A percentile compares a stretch with the other conserved stretches of the same genome.
phyloP scores from a whole-genome alignment of 2,888 invertebrate species.

The Temnothorax unifasciatus region DNA sequence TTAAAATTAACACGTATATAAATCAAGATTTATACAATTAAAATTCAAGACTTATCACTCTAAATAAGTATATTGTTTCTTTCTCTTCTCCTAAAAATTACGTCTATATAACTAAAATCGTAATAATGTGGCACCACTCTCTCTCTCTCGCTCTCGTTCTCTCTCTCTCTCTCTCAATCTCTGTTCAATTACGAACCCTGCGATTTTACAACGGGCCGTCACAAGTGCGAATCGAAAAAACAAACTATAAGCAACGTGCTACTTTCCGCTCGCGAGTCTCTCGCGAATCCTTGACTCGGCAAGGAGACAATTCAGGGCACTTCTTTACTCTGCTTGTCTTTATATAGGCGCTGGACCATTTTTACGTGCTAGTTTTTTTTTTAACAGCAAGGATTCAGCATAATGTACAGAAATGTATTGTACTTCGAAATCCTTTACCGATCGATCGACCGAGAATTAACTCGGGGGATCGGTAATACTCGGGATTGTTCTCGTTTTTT shows the following conservation, averaged over 20 bases:
- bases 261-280: conserved; percentile 63
- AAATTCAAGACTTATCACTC: conserved; percentile 70
- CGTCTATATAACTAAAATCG: conserved; percentile 77
- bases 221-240: conserved; percentile 67
- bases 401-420: conserved; percentile 76
- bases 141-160: neutral
- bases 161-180: conserved; percentile 32
- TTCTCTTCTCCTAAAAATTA: conserved; percentile 67
- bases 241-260: conserved; percentile 69
- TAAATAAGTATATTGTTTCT: conserved; percentile 69
- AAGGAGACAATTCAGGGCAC: conserved; percentile 77
- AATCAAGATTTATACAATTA: conserved; percentile 79
- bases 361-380: conserved; percentile 69
- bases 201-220: conserved; percentile 67
- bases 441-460: conserved; percentile 57
- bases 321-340: conserved; percentile 76
- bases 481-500: conserved; percentile 67
- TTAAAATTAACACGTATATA: conserved; percentile 76
- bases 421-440: conserved; percentile 74
- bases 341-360: conserved; percentile 78
- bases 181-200: conserved; percentile 66
- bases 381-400: conserved; percentile 74
- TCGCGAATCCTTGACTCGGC: conserved; percentile 67
- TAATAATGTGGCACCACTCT: conserved; percentile 72
- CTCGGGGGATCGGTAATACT: conserved; percentile 71